These are phyloP conservation scores for Nansenia antarctica DNA, from an alignment of 2,113 vertebrate genomes.

Conservation along the genomic window DNA sequence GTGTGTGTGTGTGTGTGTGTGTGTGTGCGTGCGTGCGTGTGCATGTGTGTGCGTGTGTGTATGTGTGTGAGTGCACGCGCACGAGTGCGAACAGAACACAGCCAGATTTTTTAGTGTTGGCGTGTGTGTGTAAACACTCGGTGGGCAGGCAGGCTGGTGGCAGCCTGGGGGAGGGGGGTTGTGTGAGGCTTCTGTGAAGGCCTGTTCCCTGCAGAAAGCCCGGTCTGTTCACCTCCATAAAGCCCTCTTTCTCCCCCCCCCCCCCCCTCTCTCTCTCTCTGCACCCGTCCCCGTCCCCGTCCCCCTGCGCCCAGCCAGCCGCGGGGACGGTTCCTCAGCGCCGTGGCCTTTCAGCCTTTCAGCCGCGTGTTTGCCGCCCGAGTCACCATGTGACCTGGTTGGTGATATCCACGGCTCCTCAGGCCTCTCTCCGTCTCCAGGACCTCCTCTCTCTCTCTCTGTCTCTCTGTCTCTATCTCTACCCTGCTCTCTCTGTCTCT, in stretches of 20 bases:
- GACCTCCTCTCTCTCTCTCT: background rate
- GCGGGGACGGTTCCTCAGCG: slow-evolving; percentile 51
- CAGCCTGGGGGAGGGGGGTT: no score
- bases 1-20: slow-evolving; percentile 12
- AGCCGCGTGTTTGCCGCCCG: slow-evolving; percentile 64
- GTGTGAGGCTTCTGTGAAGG: slow-evolving; percentile 46
- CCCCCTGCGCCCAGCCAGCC: slow-evolving; percentile 38
- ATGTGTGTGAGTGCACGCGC: slow-evolving; percentile 7
- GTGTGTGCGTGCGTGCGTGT: background rate
- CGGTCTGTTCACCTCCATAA: slow-evolving; percentile 69
- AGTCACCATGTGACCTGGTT: slow-evolving; percentile 52
- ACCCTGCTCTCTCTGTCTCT: slow-evolving; percentile 42
- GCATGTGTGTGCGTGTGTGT: slow-evolving; percentile 15
- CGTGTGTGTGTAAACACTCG: slow-evolving; percentile 58
- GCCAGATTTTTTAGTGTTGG: slow-evolving; percentile 44
- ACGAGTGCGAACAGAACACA: no score
- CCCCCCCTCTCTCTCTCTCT: no score
- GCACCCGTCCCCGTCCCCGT: no score
- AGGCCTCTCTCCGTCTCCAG: slow-evolving; percentile 40
- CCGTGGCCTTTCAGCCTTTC: slow-evolving; percentile 63
- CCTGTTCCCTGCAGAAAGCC: slow-evolving; percentile 66
- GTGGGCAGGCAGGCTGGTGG: slow-evolving; percentile 52
- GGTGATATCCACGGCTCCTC: slow-evolving; percentile 17
- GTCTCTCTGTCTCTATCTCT: no score
- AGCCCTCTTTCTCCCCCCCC: slow-evolving; percentile 69